Percentiles rank a stretch among this genome's conserved stretches.
Evolutionary conservation across 2,113 vertebrate species (phyloP).

Genomic region (Eptesicus fuscus): DNA sequence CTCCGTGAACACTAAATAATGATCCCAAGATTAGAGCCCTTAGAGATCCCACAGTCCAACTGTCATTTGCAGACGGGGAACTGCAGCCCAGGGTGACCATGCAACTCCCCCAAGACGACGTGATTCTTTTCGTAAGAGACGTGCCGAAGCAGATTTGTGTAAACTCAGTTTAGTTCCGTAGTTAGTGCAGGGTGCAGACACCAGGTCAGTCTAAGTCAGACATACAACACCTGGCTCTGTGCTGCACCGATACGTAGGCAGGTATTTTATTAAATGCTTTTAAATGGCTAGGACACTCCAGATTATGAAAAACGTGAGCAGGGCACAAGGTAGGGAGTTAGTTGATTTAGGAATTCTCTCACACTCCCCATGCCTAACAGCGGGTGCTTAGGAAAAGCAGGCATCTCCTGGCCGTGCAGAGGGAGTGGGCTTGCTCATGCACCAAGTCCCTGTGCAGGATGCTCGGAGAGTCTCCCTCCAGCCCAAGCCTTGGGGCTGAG

Average conservation of each 20-base stretch:
- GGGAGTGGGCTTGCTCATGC: background rate
- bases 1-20: constrained; percentile 3
- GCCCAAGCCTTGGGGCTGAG: background rate
- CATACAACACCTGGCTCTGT: background rate
- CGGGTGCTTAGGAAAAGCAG: background rate
- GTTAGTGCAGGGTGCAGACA: background rate
- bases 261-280: background rate
- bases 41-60: background rate
- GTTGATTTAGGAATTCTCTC: background rate
- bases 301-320: background rate
- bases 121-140: background rate
- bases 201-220: background rate
- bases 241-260: background rate
- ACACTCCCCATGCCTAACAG: background rate
- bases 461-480: background rate
- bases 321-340: background rate
- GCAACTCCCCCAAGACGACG: background rate
- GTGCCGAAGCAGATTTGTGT: background rate
- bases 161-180: background rate
- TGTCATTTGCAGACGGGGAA: background rate
- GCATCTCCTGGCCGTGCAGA: background rate
- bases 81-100: background rate
- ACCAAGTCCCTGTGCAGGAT: background rate
- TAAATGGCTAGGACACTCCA: background rate
- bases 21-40: background rate